These are phyloP conservation scores for Anolis carolinensis DNA, from an alignment of 2,113 vertebrate species.

Conservation along the genomic window DNA sequence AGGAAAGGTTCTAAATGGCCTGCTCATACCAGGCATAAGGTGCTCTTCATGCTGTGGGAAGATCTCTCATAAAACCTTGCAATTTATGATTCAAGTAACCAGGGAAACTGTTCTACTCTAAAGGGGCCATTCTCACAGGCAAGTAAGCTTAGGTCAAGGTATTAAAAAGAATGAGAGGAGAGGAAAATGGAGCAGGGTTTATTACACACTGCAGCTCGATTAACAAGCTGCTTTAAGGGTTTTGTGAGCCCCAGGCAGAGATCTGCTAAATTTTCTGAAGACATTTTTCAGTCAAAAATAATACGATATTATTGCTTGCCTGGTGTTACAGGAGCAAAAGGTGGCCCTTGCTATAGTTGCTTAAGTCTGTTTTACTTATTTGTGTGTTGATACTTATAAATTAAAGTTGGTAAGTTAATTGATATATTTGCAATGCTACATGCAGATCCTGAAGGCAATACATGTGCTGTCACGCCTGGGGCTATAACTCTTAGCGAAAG, in stretches of 20 bases:
- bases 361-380: too few relatives aligned
- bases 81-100: not conserved
- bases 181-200: not conserved
- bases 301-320: too few relatives aligned
- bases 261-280: not conserved
- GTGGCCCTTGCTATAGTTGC: too few relatives aligned
- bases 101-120: not conserved
- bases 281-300: not conserved
- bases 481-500: too few relatives aligned
- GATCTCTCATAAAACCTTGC: not conserved
- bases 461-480: too few relatives aligned
- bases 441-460: too few relatives aligned
- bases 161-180: not conserved
- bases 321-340: too few relatives aligned
- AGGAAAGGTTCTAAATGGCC: constrained; percentile 6
- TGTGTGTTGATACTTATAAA: too few relatives aligned
- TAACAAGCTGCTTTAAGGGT: not conserved
- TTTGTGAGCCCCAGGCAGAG: not conserved
- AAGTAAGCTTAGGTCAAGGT: not conserved
- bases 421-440: too few relatives aligned
- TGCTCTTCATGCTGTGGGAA: not conserved
- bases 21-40: not conserved
- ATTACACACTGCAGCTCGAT: not conserved
- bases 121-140: not conserved
- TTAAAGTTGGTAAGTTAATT: too few relatives aligned